Evolutionary conservation across 2,888 invertebrate genomes (phyloP).

Genomic region (Isotomurus palustris): DNA sequence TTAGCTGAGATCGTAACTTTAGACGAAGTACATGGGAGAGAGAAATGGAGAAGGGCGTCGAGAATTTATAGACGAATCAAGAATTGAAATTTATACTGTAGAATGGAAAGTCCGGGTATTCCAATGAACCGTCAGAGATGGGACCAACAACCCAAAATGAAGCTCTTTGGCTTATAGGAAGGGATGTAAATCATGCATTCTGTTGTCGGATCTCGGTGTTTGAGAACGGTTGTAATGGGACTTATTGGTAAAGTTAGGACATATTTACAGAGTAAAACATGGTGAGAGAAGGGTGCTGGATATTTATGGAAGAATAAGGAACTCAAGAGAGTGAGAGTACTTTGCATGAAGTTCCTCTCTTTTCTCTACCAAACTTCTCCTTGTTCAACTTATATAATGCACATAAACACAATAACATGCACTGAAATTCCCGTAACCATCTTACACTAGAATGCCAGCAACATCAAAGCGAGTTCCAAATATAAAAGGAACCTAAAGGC

Average conservation of each 20-base stretch:
- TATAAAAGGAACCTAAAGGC: slow-evolving; percentile 30
- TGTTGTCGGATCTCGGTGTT: slow-evolving; percentile 35
- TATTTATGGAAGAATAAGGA: slow-evolving; percentile 43
- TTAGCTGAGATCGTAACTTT: too few relatives aligned
- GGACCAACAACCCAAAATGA: slow-evolving; percentile 12
- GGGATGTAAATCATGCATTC: slow-evolving; percentile 40
- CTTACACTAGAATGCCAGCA: neutral
- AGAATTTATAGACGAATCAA: slow-evolving; percentile 7
- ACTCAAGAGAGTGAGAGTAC: slow-evolving; percentile 5
- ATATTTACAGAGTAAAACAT: slow-evolving; percentile 41
- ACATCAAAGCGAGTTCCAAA: neutral
- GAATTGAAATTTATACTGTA: slow-evolving; percentile 15
- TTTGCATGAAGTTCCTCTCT: slow-evolving; percentile 4
- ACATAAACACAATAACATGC: slow-evolving; percentile 5
- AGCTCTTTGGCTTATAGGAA: slow-evolving; percentile 12
- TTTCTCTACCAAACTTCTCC: neutral
- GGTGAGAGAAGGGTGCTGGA: slow-evolving; percentile 31
- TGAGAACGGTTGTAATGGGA: slow-evolving; percentile 39
- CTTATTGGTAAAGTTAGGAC: slow-evolving; percentile 45
- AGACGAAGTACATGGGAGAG: too few relatives aligned
- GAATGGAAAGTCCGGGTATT: slow-evolving; percentile 4
- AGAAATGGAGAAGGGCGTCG: slow-evolving; percentile 1
- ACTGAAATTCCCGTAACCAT: neutral
- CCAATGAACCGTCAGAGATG: slow-evolving; percentile 8
- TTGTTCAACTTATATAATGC: neutral